A percentile compares a stretch with the other conserved stretches of the same genome.
phyloP scores from a whole-genome alignment of 2,797 vertebrate species.

The Staurois parvus region DNA sequence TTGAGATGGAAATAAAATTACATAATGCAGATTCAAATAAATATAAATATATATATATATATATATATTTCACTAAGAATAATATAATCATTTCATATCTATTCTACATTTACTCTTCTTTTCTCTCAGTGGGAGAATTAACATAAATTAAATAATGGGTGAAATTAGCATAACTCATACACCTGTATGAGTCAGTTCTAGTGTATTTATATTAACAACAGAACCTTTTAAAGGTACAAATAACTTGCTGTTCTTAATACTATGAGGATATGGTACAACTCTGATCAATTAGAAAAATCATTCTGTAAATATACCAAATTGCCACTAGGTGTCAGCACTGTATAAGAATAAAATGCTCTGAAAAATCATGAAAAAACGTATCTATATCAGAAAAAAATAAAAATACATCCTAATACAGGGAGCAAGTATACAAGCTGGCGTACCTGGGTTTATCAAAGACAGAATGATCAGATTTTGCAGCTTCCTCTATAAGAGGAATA shows the following conservation, averaged over 20 bases:
- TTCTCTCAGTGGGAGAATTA: no score
- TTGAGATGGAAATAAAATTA: no score
- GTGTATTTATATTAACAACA: not conserved
- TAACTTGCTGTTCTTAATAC: not conserved
- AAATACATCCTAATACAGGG: not conserved
- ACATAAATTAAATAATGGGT: no score
- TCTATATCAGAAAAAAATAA: not conserved
- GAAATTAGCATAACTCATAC: not conserved
- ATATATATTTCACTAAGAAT: no score
- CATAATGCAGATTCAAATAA: no score
- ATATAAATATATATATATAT: no score
- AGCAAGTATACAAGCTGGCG: conserved; percentile 43
- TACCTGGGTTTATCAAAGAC: conserved; percentile 78
- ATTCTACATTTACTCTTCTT: no score
- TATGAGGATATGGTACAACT: not conserved
- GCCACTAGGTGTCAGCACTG: conserved; percentile 72
- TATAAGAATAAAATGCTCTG: conserved; percentile 52
- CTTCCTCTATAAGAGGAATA: conserved; percentile 95
- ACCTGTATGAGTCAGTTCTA: not conserved
- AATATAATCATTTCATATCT: no score
- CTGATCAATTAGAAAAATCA: no score
- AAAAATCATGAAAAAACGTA: not conserved
- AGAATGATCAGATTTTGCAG: conserved; percentile 79
- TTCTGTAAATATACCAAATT: not conserved
- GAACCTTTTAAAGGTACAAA: no score